Conservation (phyloP, 2,113 vertebrate species). For the Poecile atricapillus region DNA sequence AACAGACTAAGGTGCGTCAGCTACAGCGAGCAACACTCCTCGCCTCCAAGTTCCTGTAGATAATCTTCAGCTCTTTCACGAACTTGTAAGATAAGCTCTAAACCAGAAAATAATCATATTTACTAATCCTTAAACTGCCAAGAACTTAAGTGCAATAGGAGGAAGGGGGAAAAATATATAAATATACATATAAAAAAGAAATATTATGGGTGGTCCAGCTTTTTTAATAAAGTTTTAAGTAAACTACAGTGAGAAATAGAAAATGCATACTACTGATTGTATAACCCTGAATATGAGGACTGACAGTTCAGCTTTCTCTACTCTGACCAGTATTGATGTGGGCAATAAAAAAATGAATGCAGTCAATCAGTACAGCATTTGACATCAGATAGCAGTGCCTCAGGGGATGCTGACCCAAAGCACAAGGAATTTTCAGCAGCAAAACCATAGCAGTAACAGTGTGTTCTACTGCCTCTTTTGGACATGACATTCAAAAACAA, state of each 20-base stretch:
- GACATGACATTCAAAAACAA: background rate
- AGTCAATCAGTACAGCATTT: background rate
- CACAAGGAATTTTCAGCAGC: background rate
- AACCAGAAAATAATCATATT: background rate
- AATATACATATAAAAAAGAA: background rate
- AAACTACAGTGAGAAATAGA: background rate
- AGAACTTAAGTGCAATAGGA: background rate
- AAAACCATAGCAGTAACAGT: background rate
- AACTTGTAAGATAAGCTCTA: background rate
- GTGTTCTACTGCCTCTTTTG: background rate
- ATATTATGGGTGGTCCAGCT: background rate
- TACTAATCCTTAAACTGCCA: background rate
- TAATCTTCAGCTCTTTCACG: background rate
- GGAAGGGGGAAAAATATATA: no score
- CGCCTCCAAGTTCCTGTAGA: background rate
- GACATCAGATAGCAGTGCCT: background rate
- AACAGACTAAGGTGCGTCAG: background rate
- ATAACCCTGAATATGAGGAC: background rate
- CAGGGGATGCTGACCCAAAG: background rate
- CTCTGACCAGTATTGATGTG: background rate
- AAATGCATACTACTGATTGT: background rate
- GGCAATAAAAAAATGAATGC: constrained; percentile 28
- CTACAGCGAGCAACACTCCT: background rate
- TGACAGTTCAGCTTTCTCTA: background rate
- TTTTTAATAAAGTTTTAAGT: background rate